Conservation (phyloP, 1,140 invertebrate species). For the Eciton burchellii region DNA sequence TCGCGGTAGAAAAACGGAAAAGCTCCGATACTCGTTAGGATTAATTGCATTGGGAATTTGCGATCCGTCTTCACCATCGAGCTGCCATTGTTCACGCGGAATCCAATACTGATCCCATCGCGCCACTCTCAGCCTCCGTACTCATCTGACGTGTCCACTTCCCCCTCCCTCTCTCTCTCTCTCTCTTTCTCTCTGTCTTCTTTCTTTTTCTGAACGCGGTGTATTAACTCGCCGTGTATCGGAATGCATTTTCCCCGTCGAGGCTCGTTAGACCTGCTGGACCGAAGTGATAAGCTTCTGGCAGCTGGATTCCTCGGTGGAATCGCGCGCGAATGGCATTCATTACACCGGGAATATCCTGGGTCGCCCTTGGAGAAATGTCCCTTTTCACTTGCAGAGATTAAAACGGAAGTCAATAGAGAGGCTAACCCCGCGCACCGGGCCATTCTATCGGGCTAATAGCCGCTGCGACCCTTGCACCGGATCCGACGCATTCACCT, state of each 20-base stretch:
- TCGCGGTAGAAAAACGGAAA: constrained; percentile 1
- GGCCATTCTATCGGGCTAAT: constrained; percentile 19
- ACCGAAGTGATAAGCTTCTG: constrained; percentile 3
- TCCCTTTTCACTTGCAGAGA: constrained; percentile 45
- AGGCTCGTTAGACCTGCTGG: neutral
- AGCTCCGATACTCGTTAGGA: constrained; percentile 39
- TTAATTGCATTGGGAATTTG: constrained; percentile 54
- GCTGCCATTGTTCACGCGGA: constrained; percentile 30
- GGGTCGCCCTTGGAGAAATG: neutral
- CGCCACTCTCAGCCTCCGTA: neutral
- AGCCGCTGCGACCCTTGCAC: neutral
- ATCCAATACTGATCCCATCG: constrained; percentile 41
- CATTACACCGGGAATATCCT: constrained; percentile 47
- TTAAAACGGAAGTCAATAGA: constrained; percentile 44
- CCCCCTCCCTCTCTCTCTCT: neutral
- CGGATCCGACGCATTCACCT: neutral
- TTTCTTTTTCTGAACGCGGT: neutral
- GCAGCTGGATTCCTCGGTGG: constrained; percentile 26
- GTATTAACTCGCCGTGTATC: constrained; percentile 11
- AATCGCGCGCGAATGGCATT: constrained; percentile 20
- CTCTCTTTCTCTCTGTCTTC: neutral
- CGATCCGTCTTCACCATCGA: constrained; percentile 11
- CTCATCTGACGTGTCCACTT: constrained; percentile 1
- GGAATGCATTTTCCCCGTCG: constrained; percentile 21
- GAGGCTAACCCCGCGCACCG: neutral